These are phyloP conservation scores for Megalonaias nervosa DNA, from an alignment of 1,140 invertebrate genomes.

Conservation along the genomic window DNA sequence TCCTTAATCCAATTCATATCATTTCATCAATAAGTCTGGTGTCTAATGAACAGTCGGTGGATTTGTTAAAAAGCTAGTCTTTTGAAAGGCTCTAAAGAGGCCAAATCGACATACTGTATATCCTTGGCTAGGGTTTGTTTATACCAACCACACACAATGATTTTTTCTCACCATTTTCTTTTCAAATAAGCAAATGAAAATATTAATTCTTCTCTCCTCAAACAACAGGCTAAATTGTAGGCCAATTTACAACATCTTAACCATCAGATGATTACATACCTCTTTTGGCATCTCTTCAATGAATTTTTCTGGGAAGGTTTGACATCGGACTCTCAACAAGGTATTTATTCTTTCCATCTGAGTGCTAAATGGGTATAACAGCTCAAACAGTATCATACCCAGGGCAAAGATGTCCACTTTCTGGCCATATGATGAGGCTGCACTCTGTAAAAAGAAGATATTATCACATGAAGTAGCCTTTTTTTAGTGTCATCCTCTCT, in stretches of 20 bases:
- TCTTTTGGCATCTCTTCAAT: constrained; percentile 78
- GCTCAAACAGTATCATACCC: constrained; percentile 94
- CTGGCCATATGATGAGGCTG: constrained; percentile 81
- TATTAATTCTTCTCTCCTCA: too few relatives aligned
- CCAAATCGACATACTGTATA: too few relatives aligned
- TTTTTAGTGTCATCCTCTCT: not conserved
- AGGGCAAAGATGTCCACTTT: constrained; percentile 98
- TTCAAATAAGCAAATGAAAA: not conserved
- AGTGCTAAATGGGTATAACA: constrained; percentile 90
- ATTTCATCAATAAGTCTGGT: too few relatives aligned
- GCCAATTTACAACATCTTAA: not conserved
- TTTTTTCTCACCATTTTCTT: not conserved
- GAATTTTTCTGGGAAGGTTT: constrained; percentile 83
- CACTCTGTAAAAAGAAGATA: constrained; percentile 70
- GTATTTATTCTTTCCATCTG: constrained; percentile 86
- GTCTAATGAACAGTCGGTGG: too few relatives aligned
- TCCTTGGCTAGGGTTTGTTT: too few relatives aligned
- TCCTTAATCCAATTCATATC: too few relatives aligned
- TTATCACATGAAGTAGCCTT: not conserved
- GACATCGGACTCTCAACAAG: constrained; percentile 76
- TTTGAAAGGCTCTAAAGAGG: too few relatives aligned
- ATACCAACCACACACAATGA: too few relatives aligned
- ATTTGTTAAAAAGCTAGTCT: too few relatives aligned
- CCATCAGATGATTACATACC: constrained; percentile 73
- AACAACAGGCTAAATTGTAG: not conserved